phyloP scores from a whole-genome alignment of 1,140 invertebrate species.

The Asbolus verrucosus region DNA sequence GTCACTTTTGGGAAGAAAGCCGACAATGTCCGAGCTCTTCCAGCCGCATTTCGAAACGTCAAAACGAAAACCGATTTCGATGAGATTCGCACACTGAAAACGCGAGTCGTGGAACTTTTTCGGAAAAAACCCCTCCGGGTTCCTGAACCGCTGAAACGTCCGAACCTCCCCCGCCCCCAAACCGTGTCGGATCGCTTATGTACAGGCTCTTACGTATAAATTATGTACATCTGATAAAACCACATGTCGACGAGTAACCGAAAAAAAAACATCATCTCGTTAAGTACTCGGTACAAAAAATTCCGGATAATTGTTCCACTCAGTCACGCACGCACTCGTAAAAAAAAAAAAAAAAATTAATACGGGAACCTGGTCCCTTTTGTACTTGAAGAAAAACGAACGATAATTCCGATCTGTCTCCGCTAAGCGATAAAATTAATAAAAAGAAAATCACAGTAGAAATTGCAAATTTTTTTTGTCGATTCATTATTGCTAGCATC shows the following conservation, averaged over 20 bases:
- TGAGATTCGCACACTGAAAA: no score
- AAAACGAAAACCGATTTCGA: no score
- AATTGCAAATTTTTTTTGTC: conserved; percentile 50
- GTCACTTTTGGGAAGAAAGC: no score
- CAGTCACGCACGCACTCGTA: conserved; percentile 16
- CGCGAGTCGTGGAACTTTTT: no score
- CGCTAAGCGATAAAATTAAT: conserved; percentile 48
- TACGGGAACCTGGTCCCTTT: conserved; percentile 9
- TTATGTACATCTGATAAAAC: conserved; percentile 41
- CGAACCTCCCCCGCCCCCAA: neutral
- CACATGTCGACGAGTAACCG: conserved; percentile 22
- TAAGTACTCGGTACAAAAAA: conserved; percentile 37
- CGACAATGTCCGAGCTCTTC: no score
- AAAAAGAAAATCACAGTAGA: conserved; percentile 55
- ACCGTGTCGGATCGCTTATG: conserved; percentile 33
- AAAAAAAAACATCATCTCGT: conserved; percentile 6
- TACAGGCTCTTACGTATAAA: conserved; percentile 42
- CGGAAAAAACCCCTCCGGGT: no score
- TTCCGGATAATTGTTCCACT: conserved; percentile 7
- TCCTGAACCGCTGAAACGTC: neutral
- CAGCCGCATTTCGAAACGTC: no score
- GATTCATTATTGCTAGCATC: conserved; percentile 50
- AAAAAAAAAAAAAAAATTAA: conserved; percentile 20
- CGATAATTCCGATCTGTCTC: conserved; percentile 38
- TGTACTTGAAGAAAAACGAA: conserved; percentile 39